These are phyloP conservation scores for Calcarius lapponicus DNA, from an alignment of 2,797 vertebrate species.

Conservation along the genomic window DNA sequence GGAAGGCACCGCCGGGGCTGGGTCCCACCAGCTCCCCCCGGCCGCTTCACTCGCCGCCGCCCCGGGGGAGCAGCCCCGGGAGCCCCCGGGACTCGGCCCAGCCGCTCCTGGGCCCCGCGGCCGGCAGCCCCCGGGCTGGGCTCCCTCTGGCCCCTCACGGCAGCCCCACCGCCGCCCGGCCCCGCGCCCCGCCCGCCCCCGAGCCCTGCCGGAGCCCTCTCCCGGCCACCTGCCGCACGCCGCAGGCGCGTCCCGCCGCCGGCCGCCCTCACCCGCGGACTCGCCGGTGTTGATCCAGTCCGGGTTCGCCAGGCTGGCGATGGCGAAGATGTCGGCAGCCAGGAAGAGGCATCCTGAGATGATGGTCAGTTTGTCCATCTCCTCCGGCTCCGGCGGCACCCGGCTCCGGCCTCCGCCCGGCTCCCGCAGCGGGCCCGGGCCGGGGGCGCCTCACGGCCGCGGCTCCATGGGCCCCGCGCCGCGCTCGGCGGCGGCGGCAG, in stretches of 20 bases:
- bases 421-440: constrained; percentile 70
- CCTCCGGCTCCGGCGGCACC: constrained; percentile 70
- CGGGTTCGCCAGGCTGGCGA: constrained; percentile 93
- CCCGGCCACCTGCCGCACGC: not conserved
- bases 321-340: constrained; percentile 95
- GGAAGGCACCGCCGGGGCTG: too few relatives aligned
- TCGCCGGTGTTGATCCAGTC: constrained; percentile 97
- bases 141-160: not conserved
- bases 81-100: not conserved
- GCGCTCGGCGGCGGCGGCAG: constrained; percentile 52
- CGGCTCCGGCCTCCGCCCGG: constrained; percentile 70
- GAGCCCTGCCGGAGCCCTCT: not conserved
- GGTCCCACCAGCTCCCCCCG: not conserved
- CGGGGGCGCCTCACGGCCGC: constrained; percentile 61
- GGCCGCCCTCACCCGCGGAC: constrained; percentile 82
- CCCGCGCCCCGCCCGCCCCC: not conserved
- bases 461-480: constrained; percentile 60
- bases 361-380: constrained; percentile 97
- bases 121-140: not conserved
- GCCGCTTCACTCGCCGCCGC: not conserved
- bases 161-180: not conserved
- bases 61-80: not conserved
- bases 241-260: not conserved
- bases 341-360: constrained; percentile 97
- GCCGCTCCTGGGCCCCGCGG: not conserved